These are phyloP conservation scores for Homalodisca vitripennis DNA, from an alignment of 1,140 invertebrate genomes.

Conservation along the genomic window DNA sequence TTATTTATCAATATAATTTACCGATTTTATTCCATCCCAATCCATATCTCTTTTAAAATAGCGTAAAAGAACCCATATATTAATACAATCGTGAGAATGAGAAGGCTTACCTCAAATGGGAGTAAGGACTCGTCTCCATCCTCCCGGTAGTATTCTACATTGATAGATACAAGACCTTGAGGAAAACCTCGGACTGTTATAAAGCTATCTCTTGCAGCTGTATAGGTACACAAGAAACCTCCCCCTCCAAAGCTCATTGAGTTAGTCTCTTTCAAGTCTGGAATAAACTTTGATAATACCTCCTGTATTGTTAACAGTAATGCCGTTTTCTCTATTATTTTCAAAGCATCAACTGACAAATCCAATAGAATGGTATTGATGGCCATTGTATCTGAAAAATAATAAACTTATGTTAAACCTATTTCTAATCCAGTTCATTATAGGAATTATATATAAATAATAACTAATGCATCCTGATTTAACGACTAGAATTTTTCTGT, in stretches of 20 bases:
- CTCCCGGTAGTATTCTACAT: constrained; percentile 76
- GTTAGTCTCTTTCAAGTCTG: constrained; percentile 60
- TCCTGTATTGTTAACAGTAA: constrained; percentile 56
- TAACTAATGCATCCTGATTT: too few relatives aligned
- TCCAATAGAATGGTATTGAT: constrained; percentile 77
- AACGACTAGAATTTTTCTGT: too few relatives aligned
- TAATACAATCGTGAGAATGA: too few relatives aligned
- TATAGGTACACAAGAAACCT: constrained; percentile 64
- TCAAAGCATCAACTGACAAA: constrained; percentile 70
- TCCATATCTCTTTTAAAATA: too few relatives aligned
- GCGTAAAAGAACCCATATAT: too few relatives aligned
- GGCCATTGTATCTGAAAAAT: constrained; percentile 57
- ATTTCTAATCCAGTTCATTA: too few relatives aligned
- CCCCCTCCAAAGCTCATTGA: constrained; percentile 58
- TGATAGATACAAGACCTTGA: too few relatives aligned
- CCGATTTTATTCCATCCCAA: too few relatives aligned
- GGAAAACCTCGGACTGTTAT: too few relatives aligned
- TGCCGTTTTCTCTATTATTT: constrained; percentile 62
- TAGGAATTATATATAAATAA: too few relatives aligned
- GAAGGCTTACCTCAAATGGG: constrained; percentile 69
- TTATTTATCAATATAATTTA: too few relatives aligned
- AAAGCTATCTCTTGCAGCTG: constrained; percentile 63
- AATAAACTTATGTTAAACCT: too few relatives aligned
- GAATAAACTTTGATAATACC: constrained; percentile 65
- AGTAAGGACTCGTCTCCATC: constrained; percentile 69